Percentiles rank a stretch among this genome's conserved stretches.
phyloP scores from a whole-genome alignment of 2,797 vertebrate species.

The Cichlasoma orientale region DNA sequence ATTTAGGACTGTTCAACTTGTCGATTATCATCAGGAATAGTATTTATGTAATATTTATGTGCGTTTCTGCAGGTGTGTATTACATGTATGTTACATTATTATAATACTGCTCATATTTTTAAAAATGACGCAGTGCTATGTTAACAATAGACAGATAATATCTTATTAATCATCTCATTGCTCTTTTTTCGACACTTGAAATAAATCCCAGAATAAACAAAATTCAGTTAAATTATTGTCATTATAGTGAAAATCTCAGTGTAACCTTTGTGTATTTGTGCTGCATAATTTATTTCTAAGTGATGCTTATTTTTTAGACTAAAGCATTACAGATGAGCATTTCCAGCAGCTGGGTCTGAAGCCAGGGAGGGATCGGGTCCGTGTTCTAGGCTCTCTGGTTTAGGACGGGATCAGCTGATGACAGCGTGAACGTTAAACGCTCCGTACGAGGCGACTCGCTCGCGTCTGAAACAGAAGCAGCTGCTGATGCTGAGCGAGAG shows the following conservation, averaged over 20 bases:
- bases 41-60: too few species aligned
- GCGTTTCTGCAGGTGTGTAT: not conserved
- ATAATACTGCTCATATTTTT: too few species aligned
- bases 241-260: too few species aligned
- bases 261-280: not conserved
- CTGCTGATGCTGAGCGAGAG: not conserved
- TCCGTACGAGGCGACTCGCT: not conserved
- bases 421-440: not conserved
- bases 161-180: not conserved
- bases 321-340: not conserved
- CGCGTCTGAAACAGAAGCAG: not conserved
- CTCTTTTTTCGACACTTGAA: not conserved
- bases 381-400: not conserved
- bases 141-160: not conserved
- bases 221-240: too few species aligned
- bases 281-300: not conserved
- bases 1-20: too few species aligned
- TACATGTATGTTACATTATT: too few species aligned
- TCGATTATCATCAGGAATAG: too few species aligned
- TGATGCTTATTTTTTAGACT: not conserved
- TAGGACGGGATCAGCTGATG: rapidly evolving
- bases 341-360: not conserved
- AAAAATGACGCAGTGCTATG: rapidly evolving
- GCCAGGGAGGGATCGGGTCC: not conserved
- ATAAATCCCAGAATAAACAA: not conserved